These are phyloP conservation scores for Drosophila conformis DNA, from an alignment of 2,888 invertebrate species.

Conservation along the genomic window DNA sequence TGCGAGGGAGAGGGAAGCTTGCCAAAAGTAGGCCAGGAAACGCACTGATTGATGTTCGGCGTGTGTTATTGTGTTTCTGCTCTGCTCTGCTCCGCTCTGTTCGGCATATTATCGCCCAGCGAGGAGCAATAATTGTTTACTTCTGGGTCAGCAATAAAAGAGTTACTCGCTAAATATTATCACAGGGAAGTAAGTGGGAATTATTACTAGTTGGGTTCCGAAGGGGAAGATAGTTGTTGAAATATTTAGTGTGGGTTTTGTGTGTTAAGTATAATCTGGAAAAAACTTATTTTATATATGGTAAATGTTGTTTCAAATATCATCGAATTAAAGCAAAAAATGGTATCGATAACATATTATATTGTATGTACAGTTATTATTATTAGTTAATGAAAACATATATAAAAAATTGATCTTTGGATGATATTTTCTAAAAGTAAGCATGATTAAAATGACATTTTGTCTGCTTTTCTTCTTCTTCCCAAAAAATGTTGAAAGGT, in stretches of 20 bases:
- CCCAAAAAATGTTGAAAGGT: background rate
- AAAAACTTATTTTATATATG: background rate
- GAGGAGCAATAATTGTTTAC: constrained; percentile 24
- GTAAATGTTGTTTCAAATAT: background rate
- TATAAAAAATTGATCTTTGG: fast-evolving
- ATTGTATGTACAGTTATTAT: background rate
- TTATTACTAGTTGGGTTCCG: background rate
- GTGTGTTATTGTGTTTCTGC: constrained; percentile 2
- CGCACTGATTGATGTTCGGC: constrained; percentile 15
- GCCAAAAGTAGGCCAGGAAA: background rate
- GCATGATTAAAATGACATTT: background rate
- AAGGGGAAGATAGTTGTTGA: background rate
- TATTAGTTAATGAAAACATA: background rate
- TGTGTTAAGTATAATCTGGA: background rate
- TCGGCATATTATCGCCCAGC: constrained; percentile 15
- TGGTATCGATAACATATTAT: background rate
- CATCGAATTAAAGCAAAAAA: background rate
- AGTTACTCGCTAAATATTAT: constrained; percentile 3
- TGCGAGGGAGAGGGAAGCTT: background rate
- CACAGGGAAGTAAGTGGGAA: background rate
- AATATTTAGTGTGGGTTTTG: background rate
- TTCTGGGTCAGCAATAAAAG: background rate
- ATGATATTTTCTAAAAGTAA: background rate
- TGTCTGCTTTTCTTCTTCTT: background rate
- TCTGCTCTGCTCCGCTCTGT: constrained; percentile 17